Evolutionary conservation across 2,888 invertebrate genomes (phyloP).

Genomic region (Petrophora chlorosata): DNA sequence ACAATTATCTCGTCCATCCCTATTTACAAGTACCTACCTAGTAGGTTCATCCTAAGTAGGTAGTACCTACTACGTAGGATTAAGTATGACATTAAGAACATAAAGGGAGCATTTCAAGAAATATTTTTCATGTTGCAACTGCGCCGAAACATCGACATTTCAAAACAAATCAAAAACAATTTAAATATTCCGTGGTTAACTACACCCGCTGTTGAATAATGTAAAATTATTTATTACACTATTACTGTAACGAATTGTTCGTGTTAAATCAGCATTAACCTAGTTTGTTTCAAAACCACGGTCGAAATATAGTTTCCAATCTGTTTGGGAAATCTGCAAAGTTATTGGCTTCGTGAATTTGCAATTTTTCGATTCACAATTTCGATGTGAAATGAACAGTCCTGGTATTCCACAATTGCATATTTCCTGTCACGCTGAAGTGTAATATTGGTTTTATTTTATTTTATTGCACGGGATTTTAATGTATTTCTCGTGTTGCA

Average conservation of each 20-base stretch:
- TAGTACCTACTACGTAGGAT: no score
- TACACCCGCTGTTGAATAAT: background rate
- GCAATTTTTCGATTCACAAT: constrained; percentile 42
- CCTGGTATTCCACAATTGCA: constrained; percentile 36
- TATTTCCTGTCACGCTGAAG: constrained; percentile 16
- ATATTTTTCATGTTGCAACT: no score
- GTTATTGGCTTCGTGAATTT: constrained; percentile 32
- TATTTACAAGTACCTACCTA: no score
- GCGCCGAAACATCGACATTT: no score
- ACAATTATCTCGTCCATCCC: no score
- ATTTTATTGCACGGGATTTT: background rate
- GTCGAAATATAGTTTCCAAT: constrained; percentile 8
- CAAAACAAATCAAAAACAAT: no score
- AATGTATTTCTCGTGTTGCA: background rate
- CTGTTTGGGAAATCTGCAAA: constrained; percentile 26
- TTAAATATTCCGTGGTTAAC: no score
- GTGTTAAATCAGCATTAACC: background rate
- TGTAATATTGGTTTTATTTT: background rate
- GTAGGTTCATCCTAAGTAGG: no score
- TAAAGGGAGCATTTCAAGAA: no score
- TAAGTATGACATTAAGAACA: no score
- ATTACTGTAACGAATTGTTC: background rate
- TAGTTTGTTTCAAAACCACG: constrained; percentile 9
- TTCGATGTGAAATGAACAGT: constrained; percentile 42
- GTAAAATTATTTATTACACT: background rate